Conservation (phyloP, 2,888 invertebrate species). For the Pseudoips prasinana region DNA sequence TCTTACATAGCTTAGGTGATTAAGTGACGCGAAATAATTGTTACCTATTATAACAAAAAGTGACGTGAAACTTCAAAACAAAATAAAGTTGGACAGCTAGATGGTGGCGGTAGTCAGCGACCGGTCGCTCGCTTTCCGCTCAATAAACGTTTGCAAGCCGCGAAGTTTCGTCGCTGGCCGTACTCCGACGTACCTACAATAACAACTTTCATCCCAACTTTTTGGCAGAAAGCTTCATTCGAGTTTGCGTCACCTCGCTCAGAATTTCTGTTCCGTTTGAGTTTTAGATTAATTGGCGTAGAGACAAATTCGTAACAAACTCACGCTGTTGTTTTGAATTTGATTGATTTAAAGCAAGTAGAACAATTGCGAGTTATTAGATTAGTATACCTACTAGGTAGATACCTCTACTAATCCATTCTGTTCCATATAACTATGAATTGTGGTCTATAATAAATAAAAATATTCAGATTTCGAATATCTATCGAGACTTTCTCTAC, state of each 20-base stretch:
- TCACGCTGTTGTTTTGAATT: slow-evolving; percentile 14
- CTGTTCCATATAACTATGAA: too few species aligned
- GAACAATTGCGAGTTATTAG: slow-evolving; percentile 7
- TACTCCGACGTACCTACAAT: slow-evolving; percentile 37
- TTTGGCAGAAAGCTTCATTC: slow-evolving; percentile 43
- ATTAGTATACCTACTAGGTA: too few species aligned
- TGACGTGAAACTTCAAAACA: slow-evolving; percentile 35
- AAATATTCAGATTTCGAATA: too few species aligned
- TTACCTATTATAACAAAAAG: slow-evolving; percentile 39
- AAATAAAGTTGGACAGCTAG: slow-evolving; percentile 47
- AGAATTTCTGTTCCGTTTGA: slow-evolving; percentile 26
- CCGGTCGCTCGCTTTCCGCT: slow-evolving; percentile 45
- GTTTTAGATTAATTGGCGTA: slow-evolving; percentile 24
- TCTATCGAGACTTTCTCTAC: too few species aligned
- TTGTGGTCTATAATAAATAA: too few species aligned
- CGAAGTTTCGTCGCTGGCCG: slow-evolving; percentile 37
- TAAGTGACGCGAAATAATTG: slow-evolving; percentile 22
- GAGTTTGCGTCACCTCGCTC: slow-evolving; percentile 32
- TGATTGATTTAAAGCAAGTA: slow-evolving; percentile 15
- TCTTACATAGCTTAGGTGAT: slow-evolving; percentile 6
- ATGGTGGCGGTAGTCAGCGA: slow-evolving; percentile 27
- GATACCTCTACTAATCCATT: too few species aligned
- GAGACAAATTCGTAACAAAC: slow-evolving; percentile 24
- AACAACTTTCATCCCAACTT: slow-evolving; percentile 51
- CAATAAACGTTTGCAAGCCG: slow-evolving; percentile 50